phyloP scores from a whole-genome alignment of 1,140 invertebrate species.

The Brachionus sp. region DNA sequence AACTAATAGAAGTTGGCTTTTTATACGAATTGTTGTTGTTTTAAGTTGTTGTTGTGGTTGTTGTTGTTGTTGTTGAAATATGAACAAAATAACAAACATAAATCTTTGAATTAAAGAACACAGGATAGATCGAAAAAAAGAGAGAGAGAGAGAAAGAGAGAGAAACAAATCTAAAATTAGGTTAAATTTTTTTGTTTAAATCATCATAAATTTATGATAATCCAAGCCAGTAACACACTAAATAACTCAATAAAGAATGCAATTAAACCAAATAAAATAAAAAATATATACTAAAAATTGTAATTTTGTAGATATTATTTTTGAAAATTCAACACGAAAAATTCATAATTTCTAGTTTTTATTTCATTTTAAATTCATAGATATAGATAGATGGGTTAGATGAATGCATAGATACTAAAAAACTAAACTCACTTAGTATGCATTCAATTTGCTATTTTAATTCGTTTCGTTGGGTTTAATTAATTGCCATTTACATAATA shows the following conservation, averaged over 20 bases:
- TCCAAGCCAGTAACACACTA: constrained; percentile 15
- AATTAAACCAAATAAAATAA: constrained; percentile 14
- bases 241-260: background rate
- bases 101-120: background rate
- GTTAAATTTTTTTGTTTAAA: constrained; percentile 13
- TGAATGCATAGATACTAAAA: background rate
- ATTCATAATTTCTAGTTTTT: background rate
- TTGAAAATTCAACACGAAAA: background rate
- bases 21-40: background rate
- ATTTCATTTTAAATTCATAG: background rate
- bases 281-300: background rate
- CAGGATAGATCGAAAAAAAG: background rate
- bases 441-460: background rate
- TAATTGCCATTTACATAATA: background rate
- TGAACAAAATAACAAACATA: background rate
- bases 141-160: background rate
- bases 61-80: background rate
- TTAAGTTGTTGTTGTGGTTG: background rate
- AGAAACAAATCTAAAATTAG: background rate
- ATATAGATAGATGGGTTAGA: background rate
- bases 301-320: background rate
- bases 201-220: constrained; percentile 42
- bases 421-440: background rate
- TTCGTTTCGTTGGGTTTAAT: background rate
- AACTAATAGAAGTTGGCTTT: background rate